Evolutionary conservation across 2,797 vertebrate genomes (phyloP).

Genomic region (Paedocypris micromegethes): DNA sequence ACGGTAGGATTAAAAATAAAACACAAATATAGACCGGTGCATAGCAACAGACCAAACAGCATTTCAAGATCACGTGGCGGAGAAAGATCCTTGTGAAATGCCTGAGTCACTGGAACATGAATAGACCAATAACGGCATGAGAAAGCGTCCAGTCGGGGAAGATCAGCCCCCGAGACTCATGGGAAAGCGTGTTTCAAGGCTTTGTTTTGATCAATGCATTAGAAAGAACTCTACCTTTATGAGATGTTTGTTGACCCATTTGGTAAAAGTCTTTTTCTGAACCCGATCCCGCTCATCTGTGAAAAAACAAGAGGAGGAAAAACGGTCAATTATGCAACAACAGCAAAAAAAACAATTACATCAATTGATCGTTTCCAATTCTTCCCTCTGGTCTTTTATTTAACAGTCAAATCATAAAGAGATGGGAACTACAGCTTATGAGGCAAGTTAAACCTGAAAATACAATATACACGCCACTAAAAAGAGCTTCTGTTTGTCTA

Average conservation of each 20-base stretch:
- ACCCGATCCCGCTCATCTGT: slow-evolving; percentile 96
- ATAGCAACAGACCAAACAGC: neutral
- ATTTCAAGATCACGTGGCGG: neutral
- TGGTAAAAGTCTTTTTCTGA: slow-evolving; percentile 99
- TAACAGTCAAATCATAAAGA: neutral
- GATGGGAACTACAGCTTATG: too few species aligned
- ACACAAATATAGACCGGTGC: slow-evolving; percentile 13
- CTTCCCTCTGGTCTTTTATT: slow-evolving; percentile 4
- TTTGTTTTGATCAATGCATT: slow-evolving; percentile 20
- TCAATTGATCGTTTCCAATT: neutral
- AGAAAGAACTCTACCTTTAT: slow-evolving; percentile 81
- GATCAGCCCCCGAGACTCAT: too few species aligned
- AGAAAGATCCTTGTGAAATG: neutral
- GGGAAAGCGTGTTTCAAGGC: neutral
- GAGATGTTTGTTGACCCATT: slow-evolving; percentile 99
- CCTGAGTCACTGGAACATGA: neutral
- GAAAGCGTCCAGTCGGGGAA: neutral
- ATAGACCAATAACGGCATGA: neutral
- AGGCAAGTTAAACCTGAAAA: too few species aligned
- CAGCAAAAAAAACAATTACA: too few species aligned
- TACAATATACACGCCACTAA: too few species aligned
- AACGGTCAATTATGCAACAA: slow-evolving; percentile 47
- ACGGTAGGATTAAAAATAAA: slow-evolving; percentile 17
- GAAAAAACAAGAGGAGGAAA: slow-evolving; percentile 52
- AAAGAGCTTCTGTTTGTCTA: too few species aligned